A percentile compares a stretch with the other conserved stretches of the same genome.
phyloP scores from a whole-genome alignment of 2,888 invertebrate genomes.

The Pristionchus japonicus region DNA sequence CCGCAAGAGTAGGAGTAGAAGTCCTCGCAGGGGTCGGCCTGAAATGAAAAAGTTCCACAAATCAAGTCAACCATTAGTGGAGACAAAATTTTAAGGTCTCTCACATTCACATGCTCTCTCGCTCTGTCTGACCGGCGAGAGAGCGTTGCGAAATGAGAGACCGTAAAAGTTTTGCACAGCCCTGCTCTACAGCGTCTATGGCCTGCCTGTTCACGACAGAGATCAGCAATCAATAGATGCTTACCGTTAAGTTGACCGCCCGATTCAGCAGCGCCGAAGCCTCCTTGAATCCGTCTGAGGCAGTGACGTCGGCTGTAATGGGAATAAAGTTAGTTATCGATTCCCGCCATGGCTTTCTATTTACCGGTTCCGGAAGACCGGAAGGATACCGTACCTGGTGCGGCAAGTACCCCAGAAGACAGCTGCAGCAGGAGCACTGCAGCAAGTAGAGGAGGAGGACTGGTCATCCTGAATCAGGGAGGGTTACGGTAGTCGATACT shows the following conservation, averaged over 20 bases:
- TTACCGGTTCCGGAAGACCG: no score
- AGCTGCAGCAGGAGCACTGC: neutral
- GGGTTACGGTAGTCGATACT: neutral
- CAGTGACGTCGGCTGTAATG: neutral
- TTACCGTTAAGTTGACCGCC: slow-evolving; percentile 27
- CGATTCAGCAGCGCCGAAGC: neutral
- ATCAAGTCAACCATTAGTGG: no score
- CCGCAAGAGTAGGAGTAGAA: slow-evolving; percentile 69
- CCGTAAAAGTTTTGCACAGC: no score
- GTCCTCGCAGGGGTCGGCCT: slow-evolving; percentile 60
- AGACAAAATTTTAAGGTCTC: no score
- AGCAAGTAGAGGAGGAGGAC: slow-evolving; percentile 1
- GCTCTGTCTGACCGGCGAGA: no score
- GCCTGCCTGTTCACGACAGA: no score
- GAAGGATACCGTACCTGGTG: neutral
- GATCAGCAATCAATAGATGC: neutral
- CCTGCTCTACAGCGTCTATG: no score
- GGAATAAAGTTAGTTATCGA: no score
- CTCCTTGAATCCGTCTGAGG: slow-evolving; percentile 32
- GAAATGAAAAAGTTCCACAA: neutral
- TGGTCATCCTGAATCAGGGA: neutral
- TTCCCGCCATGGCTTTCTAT: no score
- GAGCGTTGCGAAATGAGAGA: no score
- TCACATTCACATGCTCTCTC: no score
- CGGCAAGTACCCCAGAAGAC: neutral